Base-by-base conservation (phyloP, 2,888 invertebrate genomes). In the Rhamphomyia laevipes region DNA sequence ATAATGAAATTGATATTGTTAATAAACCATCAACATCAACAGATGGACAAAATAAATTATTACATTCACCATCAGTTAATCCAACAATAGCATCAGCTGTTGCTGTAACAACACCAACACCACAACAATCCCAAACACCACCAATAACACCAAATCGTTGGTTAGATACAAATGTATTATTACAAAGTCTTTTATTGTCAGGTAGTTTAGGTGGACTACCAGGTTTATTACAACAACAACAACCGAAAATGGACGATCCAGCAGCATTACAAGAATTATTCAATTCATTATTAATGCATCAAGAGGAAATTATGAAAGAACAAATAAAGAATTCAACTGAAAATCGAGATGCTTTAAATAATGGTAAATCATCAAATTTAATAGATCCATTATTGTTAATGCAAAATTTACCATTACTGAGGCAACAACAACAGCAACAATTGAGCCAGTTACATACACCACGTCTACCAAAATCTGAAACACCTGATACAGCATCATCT, bases 401-500 rank as follows among this genome's bases (percentile, higher is more conserved):
- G 56, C 59, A 62, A 48, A 60, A 61, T 43, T 52, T 63, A 18
- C 58, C 62, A 15, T 55, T 59, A 23, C 58, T 60, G 18, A 63
- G 51, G 7, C 54, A 47, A 17, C 56, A 55, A 10, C 55, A 62
- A 11, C 58, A 58, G 1, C 55, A 55, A 16, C 60, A 61, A 13
- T 60, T 58, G 21, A 70, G 60, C 61, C 73, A 59, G 16, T 50
- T 43, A 27, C 51, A 67, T 64, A 61, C 47, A 64, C 67, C 48
- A 43, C 65, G 64, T 49, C 53, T 65, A 59, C 63, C 66, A 59
- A 70, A 69, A 59, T 67, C 68, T 58, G 68, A 74, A 60, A 74
- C 76, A 58, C 67, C 70, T 33, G 70, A 71, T 69, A 74, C 70
- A 17, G 73, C 70, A 55, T 67, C 67, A 47, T 67, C 67, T 50